Evolutionary conservation across 2,888 invertebrate species (phyloP).

Genomic region (Brenthis hecate): DNA sequence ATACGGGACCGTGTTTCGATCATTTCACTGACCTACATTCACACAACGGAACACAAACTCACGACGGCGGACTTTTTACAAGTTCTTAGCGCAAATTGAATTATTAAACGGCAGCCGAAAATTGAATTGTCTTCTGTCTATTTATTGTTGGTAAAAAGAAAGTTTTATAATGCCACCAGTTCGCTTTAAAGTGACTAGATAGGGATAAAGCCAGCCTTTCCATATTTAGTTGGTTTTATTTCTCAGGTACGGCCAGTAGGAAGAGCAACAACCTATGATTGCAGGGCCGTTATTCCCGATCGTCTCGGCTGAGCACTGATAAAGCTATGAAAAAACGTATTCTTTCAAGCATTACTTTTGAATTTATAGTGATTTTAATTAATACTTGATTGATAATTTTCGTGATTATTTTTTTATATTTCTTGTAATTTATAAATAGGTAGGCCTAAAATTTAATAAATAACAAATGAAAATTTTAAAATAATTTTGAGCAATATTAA

Average conservation of each 20-base stretch:
- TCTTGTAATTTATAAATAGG: not conserved
- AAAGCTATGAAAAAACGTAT: constrained; percentile 51
- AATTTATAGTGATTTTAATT: constrained; percentile 20
- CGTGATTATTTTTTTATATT: not conserved
- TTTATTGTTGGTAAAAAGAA: constrained; percentile 1
- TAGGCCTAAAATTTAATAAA: not conserved
- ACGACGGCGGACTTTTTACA: constrained; percentile 38
- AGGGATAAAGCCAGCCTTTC: constrained; percentile 48
- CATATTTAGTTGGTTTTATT: constrained; percentile 62
- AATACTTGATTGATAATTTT: not conserved
- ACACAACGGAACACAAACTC: constrained; percentile 47
- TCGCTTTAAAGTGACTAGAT: constrained; percentile 22
- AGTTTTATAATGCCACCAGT: not conserved
- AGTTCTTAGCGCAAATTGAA: constrained; percentile 35
- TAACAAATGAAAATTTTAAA: not conserved
- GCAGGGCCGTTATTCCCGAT: constrained; percentile 79
- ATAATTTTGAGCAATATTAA: not conserved
- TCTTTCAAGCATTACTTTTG: constrained; percentile 48
- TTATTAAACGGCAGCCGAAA: constrained; percentile 26
- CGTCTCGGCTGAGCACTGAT: constrained; percentile 67
- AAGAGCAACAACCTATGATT: constrained; percentile 83
- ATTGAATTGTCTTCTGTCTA: constrained; percentile 14
- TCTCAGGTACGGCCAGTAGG: constrained; percentile 64
- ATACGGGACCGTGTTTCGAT: constrained; percentile 76
- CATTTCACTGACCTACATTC: constrained; percentile 80